Percentiles rank a stretch among this genome's conserved stretches.
Evolutionary conservation across 2,113 vertebrate species (phyloP).

Genomic region (Hassar affinis): DNA sequence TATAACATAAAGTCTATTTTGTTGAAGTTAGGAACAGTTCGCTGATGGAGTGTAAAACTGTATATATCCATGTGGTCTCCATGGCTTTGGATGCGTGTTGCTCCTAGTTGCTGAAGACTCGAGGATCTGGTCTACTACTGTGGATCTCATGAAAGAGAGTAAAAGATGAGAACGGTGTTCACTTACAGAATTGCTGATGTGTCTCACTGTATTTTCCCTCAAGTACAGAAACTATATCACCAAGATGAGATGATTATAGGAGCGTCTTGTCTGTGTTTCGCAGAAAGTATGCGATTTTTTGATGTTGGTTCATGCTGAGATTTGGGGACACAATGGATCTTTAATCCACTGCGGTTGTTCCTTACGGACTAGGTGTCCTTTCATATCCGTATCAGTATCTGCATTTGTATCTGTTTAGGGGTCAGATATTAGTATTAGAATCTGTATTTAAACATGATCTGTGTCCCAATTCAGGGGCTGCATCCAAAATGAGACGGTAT

Average conservation of each 20-base stretch:
- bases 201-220: conserved; percentile 18
- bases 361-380: neutral
- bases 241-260: conserved; percentile 21
- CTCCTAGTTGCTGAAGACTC: neutral
- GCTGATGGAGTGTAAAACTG: no score
- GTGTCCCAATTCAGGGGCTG: no score
- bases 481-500: no score
- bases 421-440: neutral
- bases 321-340: neutral
- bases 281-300: neutral
- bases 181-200: conserved; percentile 37
- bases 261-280: neutral
- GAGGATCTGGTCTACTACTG: neutral
- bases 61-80: conserved; percentile 4
- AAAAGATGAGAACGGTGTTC: conserved; percentile 41
- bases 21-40: no score
- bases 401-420: neutral
- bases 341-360: neutral
- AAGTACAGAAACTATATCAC: conserved; percentile 22
- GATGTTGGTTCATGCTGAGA: conserved; percentile 6
- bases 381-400: no score
- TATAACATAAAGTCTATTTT: no score
- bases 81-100: conserved; percentile 13
- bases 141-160: conserved; percentile 51
- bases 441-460: neutral